These are phyloP conservation scores for Rhinichthys osculus DNA, from an alignment of 2,797 vertebrate genomes.

Conservation along the genomic window DNA sequence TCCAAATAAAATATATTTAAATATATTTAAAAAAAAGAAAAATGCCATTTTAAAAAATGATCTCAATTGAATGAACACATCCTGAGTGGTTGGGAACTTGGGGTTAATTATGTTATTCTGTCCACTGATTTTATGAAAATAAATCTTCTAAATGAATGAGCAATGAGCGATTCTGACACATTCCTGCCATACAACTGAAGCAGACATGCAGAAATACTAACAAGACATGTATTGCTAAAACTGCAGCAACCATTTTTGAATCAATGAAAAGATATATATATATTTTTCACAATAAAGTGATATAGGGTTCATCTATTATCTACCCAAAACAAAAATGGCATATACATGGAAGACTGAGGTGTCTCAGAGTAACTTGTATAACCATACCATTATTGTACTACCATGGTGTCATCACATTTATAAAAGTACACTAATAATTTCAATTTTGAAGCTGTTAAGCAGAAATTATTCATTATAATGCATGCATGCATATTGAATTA, in stretches of 20 bases:
- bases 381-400: too few relatives aligned
- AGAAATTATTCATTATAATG: neutral
- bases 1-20: neutral
- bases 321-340: neutral
- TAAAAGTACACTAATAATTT: neutral
- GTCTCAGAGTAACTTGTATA: neutral
- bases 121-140: neutral
- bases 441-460: neutral
- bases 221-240: neutral
- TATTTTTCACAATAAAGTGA: too few relatives aligned
- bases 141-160: constrained; percentile 16
- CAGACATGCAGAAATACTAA: constrained; percentile 42
- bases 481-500: neutral
- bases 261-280: neutral
- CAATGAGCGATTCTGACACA: neutral
- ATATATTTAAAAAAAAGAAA: neutral
- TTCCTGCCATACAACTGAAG: constrained; percentile 10
- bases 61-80: neutral
- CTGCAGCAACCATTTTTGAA: neutral
- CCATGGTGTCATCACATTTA: neutral
- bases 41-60: neutral
- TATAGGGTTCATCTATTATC: neutral
- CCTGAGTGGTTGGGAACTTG: neutral
- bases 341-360: neutral
- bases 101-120: neutral